Percentiles rank a stretch among this genome's conserved stretches.
Evolutionary conservation across 2,797 vertebrate species (phyloP).

Genomic region (Simalia tracyae): DNA sequence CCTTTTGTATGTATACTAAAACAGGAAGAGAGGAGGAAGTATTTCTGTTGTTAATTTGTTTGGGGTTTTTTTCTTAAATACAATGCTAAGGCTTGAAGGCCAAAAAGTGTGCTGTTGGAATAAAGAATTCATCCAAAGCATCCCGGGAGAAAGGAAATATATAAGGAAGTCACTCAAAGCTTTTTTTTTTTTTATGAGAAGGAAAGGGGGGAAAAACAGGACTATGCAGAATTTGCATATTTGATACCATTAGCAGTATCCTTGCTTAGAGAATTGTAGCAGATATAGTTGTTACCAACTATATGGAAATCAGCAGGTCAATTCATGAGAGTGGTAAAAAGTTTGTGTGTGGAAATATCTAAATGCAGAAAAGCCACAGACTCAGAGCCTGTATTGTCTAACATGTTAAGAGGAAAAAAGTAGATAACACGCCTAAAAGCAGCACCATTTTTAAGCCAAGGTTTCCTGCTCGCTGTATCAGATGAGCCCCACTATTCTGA

Average conservation of each 20-base stretch:
- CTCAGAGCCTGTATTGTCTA: not conserved
- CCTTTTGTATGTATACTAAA: constrained; percentile 12
- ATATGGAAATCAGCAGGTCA: not conserved
- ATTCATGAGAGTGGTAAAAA: not conserved
- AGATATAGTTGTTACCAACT: not conserved
- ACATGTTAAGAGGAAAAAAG: not conserved
- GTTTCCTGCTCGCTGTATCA: not conserved
- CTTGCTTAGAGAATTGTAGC: not conserved
- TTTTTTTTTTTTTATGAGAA: not conserved
- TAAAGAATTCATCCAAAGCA: not conserved
- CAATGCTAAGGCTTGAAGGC: not conserved
- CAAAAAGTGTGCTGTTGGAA: not conserved
- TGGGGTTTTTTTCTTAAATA: not conserved
- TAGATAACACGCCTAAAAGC: not conserved
- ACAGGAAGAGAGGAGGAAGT: rapidly evolving
- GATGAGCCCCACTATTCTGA: not conserved
- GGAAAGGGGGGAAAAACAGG: not conserved
- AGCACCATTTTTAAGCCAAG: not conserved
- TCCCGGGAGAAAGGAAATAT: not conserved
- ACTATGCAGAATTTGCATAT: not conserved
- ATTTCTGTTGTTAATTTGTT: not conserved
- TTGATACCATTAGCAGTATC: not conserved
- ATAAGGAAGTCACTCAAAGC: not conserved
- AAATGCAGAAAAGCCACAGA: not conserved
- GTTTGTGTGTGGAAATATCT: not conserved